phyloP scores from a whole-genome alignment of 2,888 invertebrate species.

The Polia nebulosa region DNA sequence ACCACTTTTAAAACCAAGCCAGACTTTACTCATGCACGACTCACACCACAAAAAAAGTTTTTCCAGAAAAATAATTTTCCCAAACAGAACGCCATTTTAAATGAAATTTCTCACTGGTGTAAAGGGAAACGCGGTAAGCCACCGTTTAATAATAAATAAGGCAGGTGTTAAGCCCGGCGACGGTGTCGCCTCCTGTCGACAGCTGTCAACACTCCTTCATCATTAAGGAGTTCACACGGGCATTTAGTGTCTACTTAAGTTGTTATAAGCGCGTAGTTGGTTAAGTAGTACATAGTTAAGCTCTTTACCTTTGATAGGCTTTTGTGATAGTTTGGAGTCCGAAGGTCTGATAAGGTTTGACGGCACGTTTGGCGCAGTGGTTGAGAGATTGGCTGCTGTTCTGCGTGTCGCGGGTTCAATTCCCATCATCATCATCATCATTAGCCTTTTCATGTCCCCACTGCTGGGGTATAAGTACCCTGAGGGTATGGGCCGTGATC shows the following conservation, averaged over 20 bases:
- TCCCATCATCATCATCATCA: too few relatives aligned
- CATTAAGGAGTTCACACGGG: conserved; percentile 29
- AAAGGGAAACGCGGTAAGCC: conserved; percentile 53
- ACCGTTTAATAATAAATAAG: conserved; percentile 60
- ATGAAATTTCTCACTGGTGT: conserved; percentile 50
- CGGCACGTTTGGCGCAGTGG: too few relatives aligned
- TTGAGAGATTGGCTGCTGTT: too few relatives aligned
- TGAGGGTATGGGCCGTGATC: too few relatives aligned
- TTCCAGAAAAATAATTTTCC: conserved; percentile 24
- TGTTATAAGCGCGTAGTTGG: conserved; percentile 15
- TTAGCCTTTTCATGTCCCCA: too few relatives aligned
- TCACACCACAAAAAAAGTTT: conserved; percentile 23
- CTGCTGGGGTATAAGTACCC: too few relatives aligned
- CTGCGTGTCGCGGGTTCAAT: too few relatives aligned
- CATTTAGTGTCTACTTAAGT: conserved; percentile 22
- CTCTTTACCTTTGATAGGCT: conserved; percentile 11
- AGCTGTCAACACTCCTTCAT: conserved; percentile 23
- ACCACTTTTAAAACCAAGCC: background rate
- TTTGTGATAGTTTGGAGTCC: background rate
- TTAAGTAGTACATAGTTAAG: conserved; percentile 17
- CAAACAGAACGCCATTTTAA: conserved; percentile 40
- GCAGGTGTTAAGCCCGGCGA: conserved; percentile 47
- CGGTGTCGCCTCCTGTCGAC: conserved; percentile 41
- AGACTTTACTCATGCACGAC: background rate
- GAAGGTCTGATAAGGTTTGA: background rate